These are phyloP conservation scores for Chymomyza caudatula DNA, from an alignment of 2,888 invertebrate species.

Conservation along the genomic window DNA sequence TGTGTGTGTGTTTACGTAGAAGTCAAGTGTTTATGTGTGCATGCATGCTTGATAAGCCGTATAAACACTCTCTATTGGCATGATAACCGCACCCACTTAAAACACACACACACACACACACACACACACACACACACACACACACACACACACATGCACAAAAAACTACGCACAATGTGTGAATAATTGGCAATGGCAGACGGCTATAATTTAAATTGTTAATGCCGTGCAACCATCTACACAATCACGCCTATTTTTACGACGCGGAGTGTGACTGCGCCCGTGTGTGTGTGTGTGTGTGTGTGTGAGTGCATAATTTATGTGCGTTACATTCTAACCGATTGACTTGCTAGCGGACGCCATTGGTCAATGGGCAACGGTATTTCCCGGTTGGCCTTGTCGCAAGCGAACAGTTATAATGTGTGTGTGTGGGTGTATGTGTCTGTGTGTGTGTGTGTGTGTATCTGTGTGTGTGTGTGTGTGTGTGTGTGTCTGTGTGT, in stretches of 20 bases:
- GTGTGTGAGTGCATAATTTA: constrained; percentile 47
- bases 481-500: not conserved
- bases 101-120: not conserved
- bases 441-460: constrained; percentile 3
- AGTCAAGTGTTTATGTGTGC: constrained; percentile 3
- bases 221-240: constrained; percentile 26
- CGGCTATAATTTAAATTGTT: constrained; percentile 60
- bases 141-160: not conserved
- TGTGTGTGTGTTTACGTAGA: no score
- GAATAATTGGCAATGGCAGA: constrained; percentile 62
- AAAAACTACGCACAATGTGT: constrained; percentile 56
- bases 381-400: not conserved
- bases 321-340: constrained; percentile 50
- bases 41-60: constrained; percentile 39
- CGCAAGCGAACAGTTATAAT: constrained; percentile 10
- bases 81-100: not conserved
- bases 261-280: not conserved
- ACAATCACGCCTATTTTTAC: not conserved
- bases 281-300: not conserved
- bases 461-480: not conserved
- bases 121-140: not conserved
- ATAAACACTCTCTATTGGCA: not conserved
- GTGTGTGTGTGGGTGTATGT: not conserved
- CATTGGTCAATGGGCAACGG: not conserved
- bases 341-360: constrained; percentile 38